Base-by-base conservation (phyloP, 2,113 vertebrate genomes). In the Formicarius rufipectus region DNA sequence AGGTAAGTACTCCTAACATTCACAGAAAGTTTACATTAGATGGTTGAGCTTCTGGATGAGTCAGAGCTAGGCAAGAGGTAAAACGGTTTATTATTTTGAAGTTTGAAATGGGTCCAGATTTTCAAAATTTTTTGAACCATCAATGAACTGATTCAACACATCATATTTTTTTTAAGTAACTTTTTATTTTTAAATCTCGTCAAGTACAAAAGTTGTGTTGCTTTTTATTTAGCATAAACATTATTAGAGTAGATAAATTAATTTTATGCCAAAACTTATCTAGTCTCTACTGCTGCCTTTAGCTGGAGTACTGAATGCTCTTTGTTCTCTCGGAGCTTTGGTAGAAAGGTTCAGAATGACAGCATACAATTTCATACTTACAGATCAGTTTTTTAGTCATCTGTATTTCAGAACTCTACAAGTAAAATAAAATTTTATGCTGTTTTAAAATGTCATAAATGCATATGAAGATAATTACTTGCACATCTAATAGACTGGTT, bases 371-470 rank as follows among this genome's bases (percentile, higher is more conserved):
- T 92, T 91, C 56, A 64, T 75, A 76, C n/a, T 92, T 78, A 47
- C 13, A 52, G 18, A 25, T 85, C 42, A 73, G 69, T 40, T n/a
- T 93, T 93, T 85, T 83, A 75, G 95, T 89, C 89, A 87, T 5
- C 15, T 52, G 4, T 82, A 68, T 55, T 95, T 90, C 73, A 95
- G 66, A 87, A 37, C 6, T 22, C 10, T 53, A 39, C 0, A 9
- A 78, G 44, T 52, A 87, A 91, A 94, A 95, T 22, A 47, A 69
- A 69, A 53, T 96, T 87, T 82, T 92, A 44, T 87, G 39, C 40
- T 82, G n/a, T 79, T 91, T 84, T 62, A 93, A 87, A 94, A 79
- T 33, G 16, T 72, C 49, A 79, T 5, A 89, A 91, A 88, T 89
- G 18, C 22, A 53, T 93, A 45, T 45, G 67, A 89, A 55, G 37